Percentiles rank a stretch among this genome's conserved stretches.
Evolutionary conservation across 1,140 invertebrate genomes (phyloP).

Genomic region (Megalopta genalis): DNA sequence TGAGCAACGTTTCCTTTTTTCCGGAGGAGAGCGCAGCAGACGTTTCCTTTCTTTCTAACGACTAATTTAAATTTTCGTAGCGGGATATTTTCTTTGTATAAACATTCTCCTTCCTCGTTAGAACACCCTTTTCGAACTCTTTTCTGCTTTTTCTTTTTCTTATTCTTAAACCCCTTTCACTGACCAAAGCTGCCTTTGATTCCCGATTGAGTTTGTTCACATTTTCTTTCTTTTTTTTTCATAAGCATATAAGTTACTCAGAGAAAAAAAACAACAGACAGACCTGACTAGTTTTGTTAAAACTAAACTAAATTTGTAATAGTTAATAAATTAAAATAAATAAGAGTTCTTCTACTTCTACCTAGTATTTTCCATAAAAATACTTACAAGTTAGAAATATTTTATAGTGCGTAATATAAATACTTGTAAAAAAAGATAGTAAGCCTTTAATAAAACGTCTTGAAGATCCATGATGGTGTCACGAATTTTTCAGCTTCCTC

Average conservation of each 20-base stretch:
- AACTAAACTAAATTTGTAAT: slow-evolving; percentile 10
- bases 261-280: too few relatives aligned
- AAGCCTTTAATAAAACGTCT: slow-evolving; percentile 1
- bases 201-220: background rate
- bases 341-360: slow-evolving; percentile 1
- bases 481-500: background rate
- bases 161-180: slow-evolving; percentile 18
- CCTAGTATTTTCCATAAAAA: background rate
- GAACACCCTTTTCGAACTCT: background rate
- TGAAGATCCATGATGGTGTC: background rate
- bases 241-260: slow-evolving; percentile 14
- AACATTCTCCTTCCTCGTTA: background rate
- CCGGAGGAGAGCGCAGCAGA: background rate
- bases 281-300: slow-evolving; percentile 10
- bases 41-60: background rate
- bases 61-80: background rate
- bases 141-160: background rate
- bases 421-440: slow-evolving; percentile 1
- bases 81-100: slow-evolving; percentile 5
- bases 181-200: slow-evolving; percentile 14
- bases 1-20: slow-evolving; percentile 24
- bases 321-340: slow-evolving; percentile 19
- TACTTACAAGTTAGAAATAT: slow-evolving; percentile 11
- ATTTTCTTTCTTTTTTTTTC: background rate
- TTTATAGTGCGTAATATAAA: slow-evolving; percentile 3